Evolutionary conservation across 2,113 vertebrate genomes (phyloP).

Genomic region (Aegithalos caudatus): DNA sequence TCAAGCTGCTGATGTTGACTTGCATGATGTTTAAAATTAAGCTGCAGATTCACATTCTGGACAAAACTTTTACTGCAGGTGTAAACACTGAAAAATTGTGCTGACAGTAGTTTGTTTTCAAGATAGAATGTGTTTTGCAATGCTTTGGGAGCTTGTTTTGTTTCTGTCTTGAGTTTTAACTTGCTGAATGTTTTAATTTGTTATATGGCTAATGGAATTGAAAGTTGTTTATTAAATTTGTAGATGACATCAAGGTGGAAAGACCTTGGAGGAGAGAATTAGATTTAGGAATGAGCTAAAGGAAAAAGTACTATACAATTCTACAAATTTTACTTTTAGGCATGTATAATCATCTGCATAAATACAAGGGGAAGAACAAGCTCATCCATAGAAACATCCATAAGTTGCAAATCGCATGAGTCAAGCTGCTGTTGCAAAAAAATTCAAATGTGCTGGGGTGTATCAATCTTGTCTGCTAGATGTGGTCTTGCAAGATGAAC

Average conservation of each 20-base stretch:
- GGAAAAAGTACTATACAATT: background rate
- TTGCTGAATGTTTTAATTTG: background rate
- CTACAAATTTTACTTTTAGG: background rate
- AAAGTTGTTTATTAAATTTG: constrained; percentile 1
- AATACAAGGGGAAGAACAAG: background rate
- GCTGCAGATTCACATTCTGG: background rate
- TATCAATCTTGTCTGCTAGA: background rate
- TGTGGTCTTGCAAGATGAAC: background rate
- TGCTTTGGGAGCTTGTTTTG: background rate
- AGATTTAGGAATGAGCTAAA: background rate
- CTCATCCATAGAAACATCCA: background rate
- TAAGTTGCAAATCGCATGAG: background rate
- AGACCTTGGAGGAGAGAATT: background rate
- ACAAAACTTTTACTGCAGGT: background rate
- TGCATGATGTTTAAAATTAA: background rate
- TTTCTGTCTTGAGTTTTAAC: background rate
- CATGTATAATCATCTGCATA: background rate
- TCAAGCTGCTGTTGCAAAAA: background rate
- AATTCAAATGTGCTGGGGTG: background rate
- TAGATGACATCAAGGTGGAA: background rate
- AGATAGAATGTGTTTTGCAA: background rate
- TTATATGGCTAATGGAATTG: background rate
- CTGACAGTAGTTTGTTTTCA: background rate
- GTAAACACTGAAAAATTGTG: background rate
- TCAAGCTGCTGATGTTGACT: background rate